Conservation (phyloP, 2,113 vertebrate species). For the Pseudopipra pipra region DNA sequence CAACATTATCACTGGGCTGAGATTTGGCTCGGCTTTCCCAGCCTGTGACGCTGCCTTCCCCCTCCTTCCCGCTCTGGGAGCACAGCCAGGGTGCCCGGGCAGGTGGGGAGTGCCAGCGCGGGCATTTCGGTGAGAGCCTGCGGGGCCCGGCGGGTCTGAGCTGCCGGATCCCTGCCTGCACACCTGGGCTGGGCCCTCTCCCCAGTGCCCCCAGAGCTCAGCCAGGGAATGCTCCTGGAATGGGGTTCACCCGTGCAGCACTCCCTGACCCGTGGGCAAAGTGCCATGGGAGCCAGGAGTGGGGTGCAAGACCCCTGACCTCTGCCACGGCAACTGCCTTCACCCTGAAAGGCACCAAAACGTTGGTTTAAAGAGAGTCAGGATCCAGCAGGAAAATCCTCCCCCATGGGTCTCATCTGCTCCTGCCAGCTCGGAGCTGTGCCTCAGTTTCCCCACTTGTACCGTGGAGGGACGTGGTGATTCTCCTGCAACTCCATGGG, state of each 20-base stretch:
- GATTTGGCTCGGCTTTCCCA: neutral
- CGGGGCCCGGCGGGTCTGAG: fast-evolving
- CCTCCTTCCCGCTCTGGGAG: neutral
- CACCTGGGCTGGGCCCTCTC: neutral
- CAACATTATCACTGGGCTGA: neutral
- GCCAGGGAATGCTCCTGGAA: neutral
- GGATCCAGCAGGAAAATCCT: neutral
- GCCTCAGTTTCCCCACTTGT: neutral
- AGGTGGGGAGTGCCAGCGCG: neutral
- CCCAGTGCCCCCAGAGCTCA: fast-evolving
- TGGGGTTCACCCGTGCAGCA: fast-evolving
- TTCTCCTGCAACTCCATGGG: fast-evolving
- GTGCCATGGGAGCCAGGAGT: fast-evolving
- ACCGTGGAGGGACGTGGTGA: fast-evolving
- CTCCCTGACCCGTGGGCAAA: fast-evolving
- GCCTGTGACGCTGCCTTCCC: neutral
- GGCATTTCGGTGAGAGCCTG: neutral
- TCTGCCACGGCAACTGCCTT: fast-evolving
- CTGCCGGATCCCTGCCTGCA: neutral
- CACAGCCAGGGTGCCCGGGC: neutral
- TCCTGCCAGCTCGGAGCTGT: neutral
- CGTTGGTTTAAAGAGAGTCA: neutral
- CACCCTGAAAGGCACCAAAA: neutral
- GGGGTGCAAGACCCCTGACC: fast-evolving
- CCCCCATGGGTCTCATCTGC: fast-evolving